phyloP scores from a whole-genome alignment of 2,888 invertebrate genomes.

The Aethes cnicana region DNA sequence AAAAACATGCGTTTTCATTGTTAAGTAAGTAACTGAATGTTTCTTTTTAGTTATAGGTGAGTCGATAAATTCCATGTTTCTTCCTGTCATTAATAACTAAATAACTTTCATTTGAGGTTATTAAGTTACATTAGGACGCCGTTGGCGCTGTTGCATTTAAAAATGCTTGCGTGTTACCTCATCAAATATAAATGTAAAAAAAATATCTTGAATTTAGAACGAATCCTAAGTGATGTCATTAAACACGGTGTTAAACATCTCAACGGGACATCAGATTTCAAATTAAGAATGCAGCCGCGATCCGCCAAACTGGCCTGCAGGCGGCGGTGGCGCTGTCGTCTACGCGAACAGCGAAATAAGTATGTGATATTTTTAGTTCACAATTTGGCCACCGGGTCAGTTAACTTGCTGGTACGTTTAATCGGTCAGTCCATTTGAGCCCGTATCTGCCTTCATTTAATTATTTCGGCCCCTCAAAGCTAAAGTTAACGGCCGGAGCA shows the following conservation, averaged over 20 bases:
- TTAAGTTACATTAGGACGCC: too few relatives aligned
- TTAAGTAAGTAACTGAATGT: too few relatives aligned
- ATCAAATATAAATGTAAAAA: too few relatives aligned
- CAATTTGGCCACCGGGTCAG: not conserved
- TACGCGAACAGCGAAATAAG: not conserved
- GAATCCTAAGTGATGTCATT: too few relatives aligned
- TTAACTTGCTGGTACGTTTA: constrained; percentile 22
- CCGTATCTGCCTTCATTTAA: constrained; percentile 41
- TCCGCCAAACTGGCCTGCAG: not conserved
- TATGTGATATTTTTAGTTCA: not conserved
- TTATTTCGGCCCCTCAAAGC: constrained; percentile 36
- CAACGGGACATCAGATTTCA: constrained; percentile 2
- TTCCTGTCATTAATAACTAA: too few relatives aligned
- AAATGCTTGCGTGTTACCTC: too few relatives aligned
- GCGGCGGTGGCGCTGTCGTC: not conserved
- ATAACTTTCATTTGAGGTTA: too few relatives aligned
- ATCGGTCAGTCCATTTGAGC: constrained; percentile 34
- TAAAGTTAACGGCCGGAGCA: constrained; percentile 32
- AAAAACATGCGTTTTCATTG: too few relatives aligned
- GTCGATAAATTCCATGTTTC: too few relatives aligned
- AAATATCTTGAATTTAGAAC: too few relatives aligned
- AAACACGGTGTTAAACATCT: not conserved
- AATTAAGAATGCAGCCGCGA: not conserved
- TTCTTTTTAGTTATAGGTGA: too few relatives aligned
- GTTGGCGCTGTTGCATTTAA: too few relatives aligned